Evolutionary conservation across 1,140 invertebrate species (phyloP).

Genomic region (Oscheius sp.): DNA sequence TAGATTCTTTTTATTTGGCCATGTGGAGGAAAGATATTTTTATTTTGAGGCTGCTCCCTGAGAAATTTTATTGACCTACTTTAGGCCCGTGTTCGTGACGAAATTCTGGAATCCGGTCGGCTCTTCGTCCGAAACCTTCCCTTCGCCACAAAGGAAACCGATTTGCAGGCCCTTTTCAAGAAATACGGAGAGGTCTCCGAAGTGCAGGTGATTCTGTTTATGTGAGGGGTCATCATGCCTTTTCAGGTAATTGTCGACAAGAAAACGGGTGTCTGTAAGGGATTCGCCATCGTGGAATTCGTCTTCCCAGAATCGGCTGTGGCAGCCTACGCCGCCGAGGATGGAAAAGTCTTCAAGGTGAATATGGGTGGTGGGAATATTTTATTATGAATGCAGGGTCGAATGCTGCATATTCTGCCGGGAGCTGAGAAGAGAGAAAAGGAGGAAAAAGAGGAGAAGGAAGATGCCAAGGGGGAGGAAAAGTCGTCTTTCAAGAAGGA

Average conservation of each 20-base stretch:
- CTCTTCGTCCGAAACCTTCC: conserved; percentile 91
- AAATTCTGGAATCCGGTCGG: conserved; percentile 72
- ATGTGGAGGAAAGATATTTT: no score
- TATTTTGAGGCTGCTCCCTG: no score
- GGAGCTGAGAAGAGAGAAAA: conserved; percentile 73
- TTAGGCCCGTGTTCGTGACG: conserved; percentile 21
- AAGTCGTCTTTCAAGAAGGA: conserved; percentile 74
- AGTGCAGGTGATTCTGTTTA: conserved; percentile 72
- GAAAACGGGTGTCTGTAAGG: conserved; percentile 79
- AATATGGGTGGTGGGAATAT: not conserved
- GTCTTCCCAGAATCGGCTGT: conserved; percentile 92
- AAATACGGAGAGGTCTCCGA: conserved; percentile 79
- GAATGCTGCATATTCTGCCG: conserved; percentile 88
- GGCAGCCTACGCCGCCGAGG: conserved; percentile 79
- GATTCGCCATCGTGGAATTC: conserved; percentile 88
- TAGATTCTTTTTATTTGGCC: not conserved
- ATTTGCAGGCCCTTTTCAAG: conserved; percentile 79
- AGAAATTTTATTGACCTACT: conserved; percentile 8
- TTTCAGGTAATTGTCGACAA: conserved; percentile 83
- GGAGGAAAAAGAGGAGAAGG: conserved; percentile 64
- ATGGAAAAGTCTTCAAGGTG: conserved; percentile 79
- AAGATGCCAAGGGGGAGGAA: conserved; percentile 43
- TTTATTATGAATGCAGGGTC: conserved; percentile 66
- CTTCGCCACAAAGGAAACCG: conserved; percentile 82
- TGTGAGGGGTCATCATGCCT: not conserved